Percentiles rank a stretch among this genome's conserved stretches.
phyloP scores from a whole-genome alignment of 2,797 vertebrate genomes.

The Gymnocypris eckloni region DNA sequence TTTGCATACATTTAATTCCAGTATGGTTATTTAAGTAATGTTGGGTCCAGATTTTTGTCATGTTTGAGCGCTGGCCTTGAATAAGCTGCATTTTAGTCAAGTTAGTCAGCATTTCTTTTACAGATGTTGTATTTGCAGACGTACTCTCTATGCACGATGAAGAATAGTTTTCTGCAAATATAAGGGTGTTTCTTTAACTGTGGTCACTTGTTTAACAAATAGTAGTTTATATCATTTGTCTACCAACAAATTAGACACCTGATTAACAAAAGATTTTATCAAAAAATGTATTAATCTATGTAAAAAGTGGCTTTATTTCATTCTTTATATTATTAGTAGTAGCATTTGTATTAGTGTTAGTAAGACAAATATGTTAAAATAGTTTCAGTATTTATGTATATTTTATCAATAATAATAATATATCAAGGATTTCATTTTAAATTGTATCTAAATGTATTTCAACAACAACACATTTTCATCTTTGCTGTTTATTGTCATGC shows the following conservation, averaged over 20 bases:
- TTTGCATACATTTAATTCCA: not conserved
- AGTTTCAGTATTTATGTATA: not conserved
- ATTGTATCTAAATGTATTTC: too few species aligned
- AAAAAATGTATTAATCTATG: not conserved
- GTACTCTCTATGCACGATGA: not conserved
- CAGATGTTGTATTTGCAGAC: conserved; percentile 44
- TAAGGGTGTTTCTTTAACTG: conserved; percentile 32
- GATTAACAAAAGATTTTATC: not conserved
- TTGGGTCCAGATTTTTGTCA: not conserved
- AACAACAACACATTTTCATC: not conserved
- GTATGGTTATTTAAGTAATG: not conserved
- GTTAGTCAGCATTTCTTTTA: not conserved
- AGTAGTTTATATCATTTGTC: not conserved
- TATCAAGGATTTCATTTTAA: not conserved
- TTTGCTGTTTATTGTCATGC: not conserved
- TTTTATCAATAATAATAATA: not conserved
- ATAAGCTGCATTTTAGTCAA: not conserved
- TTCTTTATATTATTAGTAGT: not conserved
- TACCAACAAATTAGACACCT: not conserved
- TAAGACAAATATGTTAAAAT: not conserved
- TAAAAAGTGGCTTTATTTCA: not conserved
- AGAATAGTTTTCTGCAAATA: conserved; percentile 43
- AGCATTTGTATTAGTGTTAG: not conserved
- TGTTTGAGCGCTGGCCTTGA: not conserved
- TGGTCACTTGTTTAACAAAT: not conserved